phyloP scores from a whole-genome alignment of 2,888 invertebrate species.

The Mantis religiosa region DNA sequence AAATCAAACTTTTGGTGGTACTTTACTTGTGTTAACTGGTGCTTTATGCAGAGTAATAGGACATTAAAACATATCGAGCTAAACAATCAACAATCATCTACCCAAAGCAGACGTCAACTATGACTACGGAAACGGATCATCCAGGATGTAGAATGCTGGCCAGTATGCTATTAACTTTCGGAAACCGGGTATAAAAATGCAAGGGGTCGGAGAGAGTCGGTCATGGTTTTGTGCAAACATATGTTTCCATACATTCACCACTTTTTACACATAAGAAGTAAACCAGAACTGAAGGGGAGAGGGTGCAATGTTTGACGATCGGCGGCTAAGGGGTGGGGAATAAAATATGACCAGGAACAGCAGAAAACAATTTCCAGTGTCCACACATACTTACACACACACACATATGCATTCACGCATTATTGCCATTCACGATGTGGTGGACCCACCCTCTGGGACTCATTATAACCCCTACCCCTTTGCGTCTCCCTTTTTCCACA shows the following conservation, averaged over 20 bases:
- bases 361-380: conserved; percentile 16
- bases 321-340: neutral
- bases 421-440: neutral
- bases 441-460: conserved; percentile 4
- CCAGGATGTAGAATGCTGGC: neutral
- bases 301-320: neutral
- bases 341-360: conserved; percentile 16
- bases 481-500: neutral
- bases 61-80: no score
- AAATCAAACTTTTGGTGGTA: no score
- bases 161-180: neutral
- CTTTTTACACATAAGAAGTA: neutral
- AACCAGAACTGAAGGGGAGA: neutral
- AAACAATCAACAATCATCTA: no score
- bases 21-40: no score
- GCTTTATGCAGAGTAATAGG: no score
- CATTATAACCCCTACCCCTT: conserved; percentile 23
- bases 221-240: neutral
- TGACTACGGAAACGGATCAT: neutral
- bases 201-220: neutral
- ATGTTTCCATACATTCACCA: neutral
- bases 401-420: neutral
- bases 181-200: neutral
- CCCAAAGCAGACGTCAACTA: neutral
- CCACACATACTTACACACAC: conserved; percentile 5